Evolutionary conservation across 1,140 invertebrate species (phyloP).

Genomic region (Galendromus occidentalis): DNA sequence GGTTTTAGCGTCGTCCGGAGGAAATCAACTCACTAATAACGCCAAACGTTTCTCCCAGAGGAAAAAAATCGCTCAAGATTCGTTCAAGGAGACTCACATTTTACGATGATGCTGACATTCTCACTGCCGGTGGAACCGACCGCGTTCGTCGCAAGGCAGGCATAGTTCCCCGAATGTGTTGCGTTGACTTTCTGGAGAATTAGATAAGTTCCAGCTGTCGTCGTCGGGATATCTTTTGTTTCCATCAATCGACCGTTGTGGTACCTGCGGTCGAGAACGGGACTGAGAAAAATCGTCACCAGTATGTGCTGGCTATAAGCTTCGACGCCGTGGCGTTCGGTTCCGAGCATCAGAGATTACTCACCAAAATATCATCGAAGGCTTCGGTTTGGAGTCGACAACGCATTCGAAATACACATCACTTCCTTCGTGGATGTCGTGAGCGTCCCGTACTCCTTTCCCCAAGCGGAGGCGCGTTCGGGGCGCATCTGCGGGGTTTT

Average conservation of each 20-base stretch:
- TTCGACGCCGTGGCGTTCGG: not conserved
- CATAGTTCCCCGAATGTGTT: not conserved
- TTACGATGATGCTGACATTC: not conserved
- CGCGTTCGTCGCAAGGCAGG: not conserved
- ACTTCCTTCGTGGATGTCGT: conserved; percentile 2
- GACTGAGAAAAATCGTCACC: too few relatives aligned
- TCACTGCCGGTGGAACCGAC: not conserved
- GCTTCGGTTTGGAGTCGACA: not conserved
- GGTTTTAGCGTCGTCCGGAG: too few relatives aligned
- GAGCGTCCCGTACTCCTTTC: not conserved
- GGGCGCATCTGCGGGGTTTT: not conserved
- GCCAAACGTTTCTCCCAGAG: too few relatives aligned
- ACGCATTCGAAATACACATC: conserved; percentile 9
- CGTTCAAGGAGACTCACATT: not conserved
- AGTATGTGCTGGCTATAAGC: too few relatives aligned
- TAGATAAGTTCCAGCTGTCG: not conserved
- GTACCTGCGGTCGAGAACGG: not conserved
- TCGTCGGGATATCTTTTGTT: conserved; percentile 1
- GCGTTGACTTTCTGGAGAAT: not conserved
- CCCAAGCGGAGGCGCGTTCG: not conserved
- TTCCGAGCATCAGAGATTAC: not conserved
- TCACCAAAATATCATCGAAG: conserved; percentile 7
- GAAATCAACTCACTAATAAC: too few relatives aligned
- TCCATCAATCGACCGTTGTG: not conserved
- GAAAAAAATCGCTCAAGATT: too few relatives aligned